A percentile compares a stretch with the other conserved stretches of the same genome.
phyloP scores from a whole-genome alignment of 2,888 invertebrate species.

The Chaetogeoica ovagalla region DNA sequence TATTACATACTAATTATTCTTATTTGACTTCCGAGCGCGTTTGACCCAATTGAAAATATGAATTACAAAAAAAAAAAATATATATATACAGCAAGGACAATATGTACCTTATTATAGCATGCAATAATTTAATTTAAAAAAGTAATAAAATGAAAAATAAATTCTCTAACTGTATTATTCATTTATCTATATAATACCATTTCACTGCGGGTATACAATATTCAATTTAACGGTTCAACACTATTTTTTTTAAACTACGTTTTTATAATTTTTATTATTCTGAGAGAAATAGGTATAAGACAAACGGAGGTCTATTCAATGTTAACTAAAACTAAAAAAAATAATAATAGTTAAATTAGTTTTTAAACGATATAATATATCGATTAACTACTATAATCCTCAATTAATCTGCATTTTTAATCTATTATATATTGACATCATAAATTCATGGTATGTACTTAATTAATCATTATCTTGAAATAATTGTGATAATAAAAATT shows the following conservation, averaged over 20 bases:
- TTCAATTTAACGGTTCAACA: too few relatives aligned
- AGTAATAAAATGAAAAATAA: background rate
- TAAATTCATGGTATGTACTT: background rate
- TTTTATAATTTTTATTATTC: background rate
- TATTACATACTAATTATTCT: slow-evolving; percentile 6
- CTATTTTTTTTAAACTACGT: too few relatives aligned
- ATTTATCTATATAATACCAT: background rate
- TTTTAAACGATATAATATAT: background rate
- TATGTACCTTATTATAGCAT: background rate
- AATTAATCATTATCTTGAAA: slow-evolving; percentile 16
- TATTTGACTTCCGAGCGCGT: slow-evolving; percentile 12
- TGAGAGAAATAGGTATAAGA: background rate
- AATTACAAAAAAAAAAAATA: background rate
- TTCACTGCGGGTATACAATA: background rate
- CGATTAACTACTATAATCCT: slow-evolving; percentile 3
- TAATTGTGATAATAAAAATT: slow-evolving; percentile 1
- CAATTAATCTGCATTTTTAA: slow-evolving; percentile 18
- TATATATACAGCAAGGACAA: background rate
- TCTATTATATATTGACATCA: slow-evolving; percentile 15
- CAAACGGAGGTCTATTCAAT: background rate
- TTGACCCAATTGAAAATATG: slow-evolving; percentile 22
- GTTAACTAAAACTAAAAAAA: too few relatives aligned
- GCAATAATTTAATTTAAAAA: background rate
- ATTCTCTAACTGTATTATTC: background rate
- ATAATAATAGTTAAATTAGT: too few relatives aligned